These are phyloP conservation scores for Anguilla pacifica DNA, from an alignment of 2,797 vertebrate genomes.

Conservation along the genomic window DNA sequence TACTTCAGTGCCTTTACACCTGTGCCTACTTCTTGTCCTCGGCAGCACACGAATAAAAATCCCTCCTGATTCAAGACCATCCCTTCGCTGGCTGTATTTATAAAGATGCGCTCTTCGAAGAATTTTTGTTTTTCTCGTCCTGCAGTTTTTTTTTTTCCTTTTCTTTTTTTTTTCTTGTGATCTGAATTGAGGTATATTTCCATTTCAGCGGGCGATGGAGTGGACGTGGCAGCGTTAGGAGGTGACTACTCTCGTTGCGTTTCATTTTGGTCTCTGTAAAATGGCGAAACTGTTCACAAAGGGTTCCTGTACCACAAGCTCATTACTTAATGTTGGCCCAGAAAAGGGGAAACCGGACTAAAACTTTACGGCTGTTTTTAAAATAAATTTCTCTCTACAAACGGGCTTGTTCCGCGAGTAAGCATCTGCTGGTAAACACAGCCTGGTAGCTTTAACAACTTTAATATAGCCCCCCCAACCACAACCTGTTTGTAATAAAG, in stretches of 20 bases:
- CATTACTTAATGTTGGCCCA: background rate
- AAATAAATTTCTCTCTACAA: background rate
- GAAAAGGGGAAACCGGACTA: background rate
- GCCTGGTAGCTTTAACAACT: conserved; percentile 69
- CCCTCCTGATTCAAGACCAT: conserved; percentile 96
- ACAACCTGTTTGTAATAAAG: background rate
- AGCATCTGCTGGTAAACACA: conserved; percentile 56
- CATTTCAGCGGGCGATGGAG: conserved; percentile 55
- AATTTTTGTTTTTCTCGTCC: conserved; percentile 68
- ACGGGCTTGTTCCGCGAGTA: conserved; percentile 8
- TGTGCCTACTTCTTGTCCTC: conserved; percentile 99
- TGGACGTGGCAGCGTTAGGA: conserved; percentile 3
- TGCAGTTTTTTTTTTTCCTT: conserved; percentile 76
- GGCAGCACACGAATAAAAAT: conserved; percentile 97
- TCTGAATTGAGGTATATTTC: conserved; percentile 30
- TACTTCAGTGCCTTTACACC: conserved; percentile 94
- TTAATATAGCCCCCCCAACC: background rate
- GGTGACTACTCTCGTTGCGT: conserved; percentile 25
- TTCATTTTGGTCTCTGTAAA: conserved; percentile 28
- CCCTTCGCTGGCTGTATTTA: conserved; percentile 98
- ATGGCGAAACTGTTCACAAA: background rate
- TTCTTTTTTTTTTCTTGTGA: conserved; percentile 73
- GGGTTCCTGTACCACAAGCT: conserved; percentile 17
- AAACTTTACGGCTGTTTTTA: background rate
- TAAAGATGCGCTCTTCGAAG: conserved; percentile 97